Evolutionary conservation across 37 sponge, comb jelly and placozoan species (phyloP), one percentile per base, ranked within the genome.

Genomic region (Halisarca cf. caerulea): DNA sequence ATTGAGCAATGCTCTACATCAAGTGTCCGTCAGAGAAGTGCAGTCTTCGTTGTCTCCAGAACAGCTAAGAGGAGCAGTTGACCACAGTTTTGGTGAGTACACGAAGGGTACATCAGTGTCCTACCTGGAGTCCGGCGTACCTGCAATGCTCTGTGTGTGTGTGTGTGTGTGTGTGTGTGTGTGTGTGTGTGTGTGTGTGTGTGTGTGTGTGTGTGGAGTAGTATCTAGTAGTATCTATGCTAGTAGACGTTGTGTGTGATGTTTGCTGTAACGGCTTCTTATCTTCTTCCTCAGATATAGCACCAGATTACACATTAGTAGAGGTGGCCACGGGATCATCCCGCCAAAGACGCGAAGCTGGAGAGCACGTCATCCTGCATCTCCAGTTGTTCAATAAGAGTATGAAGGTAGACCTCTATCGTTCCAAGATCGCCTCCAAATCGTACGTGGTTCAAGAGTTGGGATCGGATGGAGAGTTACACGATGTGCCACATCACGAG

Each of bases 291-390:
- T 23, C 36, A 74, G 77, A 74, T 41, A 2, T 23, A 1, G 38
- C 36, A 24, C 77, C 77, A 25, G 77, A 41, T 7, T 37, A 74
- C 45, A 37, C 45, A 20, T 44, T 74, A 2, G 77, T 41, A 9
- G 20, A 74, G 36, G 77, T 74, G 2, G 77, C 36, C 2, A 7
- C 41, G 42, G 36, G 77, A 24, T 14, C 42, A 0, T 42, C 45
- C 41, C 42, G 77, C 21, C 2, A 20, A 0, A 37, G 77, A 20
- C 42, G 77, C 42, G 77, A 74, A 21, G 77, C 77, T 15, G 83
- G 62, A 25, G 83, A 68, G 34, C n/a, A n/a, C n/a, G 44, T 62
- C 3, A 1, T 43, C 25, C 37, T 64, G 43, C 11, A n/a, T 20
- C 58, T 80, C 3, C 2, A 58, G 27, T 14, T 74, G 25, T 39